phyloP scores from a whole-genome alignment of 2,113 vertebrate species.

The Crotalus horridus region DNA sequence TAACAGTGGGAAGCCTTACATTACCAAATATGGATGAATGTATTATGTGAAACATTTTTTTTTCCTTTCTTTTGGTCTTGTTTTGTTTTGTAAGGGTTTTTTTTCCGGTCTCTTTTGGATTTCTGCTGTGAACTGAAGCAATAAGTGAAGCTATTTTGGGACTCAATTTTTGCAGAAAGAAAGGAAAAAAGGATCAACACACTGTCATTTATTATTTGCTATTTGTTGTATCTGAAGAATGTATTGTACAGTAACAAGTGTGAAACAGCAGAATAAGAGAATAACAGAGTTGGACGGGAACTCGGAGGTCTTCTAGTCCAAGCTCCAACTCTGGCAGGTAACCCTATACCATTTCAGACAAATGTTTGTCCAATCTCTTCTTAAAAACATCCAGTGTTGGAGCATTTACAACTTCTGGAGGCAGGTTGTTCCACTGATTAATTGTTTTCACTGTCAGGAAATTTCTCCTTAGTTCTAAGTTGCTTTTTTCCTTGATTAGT shows the following conservation, averaged over 20 bases:
- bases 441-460: no score
- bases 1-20: background rate
- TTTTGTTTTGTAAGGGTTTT: background rate
- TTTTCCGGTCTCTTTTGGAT: background rate
- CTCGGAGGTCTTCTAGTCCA: background rate
- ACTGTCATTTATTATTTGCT: background rate
- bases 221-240: background rate
- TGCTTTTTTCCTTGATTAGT: no score
- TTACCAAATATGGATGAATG: background rate
- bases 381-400: background rate
- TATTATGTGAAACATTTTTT: background rate
- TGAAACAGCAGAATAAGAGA: background rate
- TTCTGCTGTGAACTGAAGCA: background rate
- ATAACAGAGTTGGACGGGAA: background rate
- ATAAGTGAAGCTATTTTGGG: background rate
- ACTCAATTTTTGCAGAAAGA: background rate
- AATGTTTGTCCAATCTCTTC: no score
- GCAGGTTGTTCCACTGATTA: no score
- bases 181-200: background rate
- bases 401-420: no score
- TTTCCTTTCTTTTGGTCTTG: background rate
- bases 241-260: background rate
- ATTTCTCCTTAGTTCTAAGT: no score
- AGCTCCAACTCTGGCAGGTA: background rate
- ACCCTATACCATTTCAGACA: no score